These are phyloP conservation scores for Todus mexicanus DNA, from an alignment of 2,797 vertebrate genomes.

Conservation along the genomic window DNA sequence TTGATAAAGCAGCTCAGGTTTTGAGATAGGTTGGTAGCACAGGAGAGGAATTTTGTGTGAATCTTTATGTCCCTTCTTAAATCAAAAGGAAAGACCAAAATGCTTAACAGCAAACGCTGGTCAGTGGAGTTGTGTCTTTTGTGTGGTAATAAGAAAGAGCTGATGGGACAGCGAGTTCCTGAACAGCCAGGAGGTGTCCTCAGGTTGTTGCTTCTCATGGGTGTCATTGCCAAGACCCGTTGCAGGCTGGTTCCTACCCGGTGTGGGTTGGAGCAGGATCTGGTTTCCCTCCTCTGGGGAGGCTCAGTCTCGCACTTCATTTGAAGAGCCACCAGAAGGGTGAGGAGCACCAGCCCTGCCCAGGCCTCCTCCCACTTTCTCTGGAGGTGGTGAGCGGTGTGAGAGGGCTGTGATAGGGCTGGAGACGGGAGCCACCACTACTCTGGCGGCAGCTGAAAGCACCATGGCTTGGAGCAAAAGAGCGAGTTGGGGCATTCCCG, in stretches of 20 bases:
- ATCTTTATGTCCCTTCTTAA: background rate
- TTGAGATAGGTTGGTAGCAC: background rate
- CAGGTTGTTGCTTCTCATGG: background rate
- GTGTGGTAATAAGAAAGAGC: fast-evolving
- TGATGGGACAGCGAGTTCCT: background rate
- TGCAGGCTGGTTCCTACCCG: background rate
- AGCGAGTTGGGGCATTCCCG: fast-evolving
- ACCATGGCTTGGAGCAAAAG: fast-evolving
- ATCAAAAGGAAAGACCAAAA: background rate
- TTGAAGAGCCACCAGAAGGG: too few species aligned
- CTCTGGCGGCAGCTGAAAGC: fast-evolving
- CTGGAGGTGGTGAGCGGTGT: background rate
- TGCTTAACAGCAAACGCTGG: background rate
- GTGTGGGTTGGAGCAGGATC: fast-evolving
- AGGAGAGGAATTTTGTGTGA: background rate
- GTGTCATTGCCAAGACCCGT: fast-evolving
- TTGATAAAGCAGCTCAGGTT: background rate
- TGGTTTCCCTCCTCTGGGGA: background rate
- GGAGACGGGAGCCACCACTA: background rate
- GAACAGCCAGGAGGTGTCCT: background rate
- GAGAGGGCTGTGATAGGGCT: background rate
- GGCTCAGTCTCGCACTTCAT: fast-evolving
- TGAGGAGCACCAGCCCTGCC: background rate
- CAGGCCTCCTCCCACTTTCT: fast-evolving
- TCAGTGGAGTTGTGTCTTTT: too few species aligned